phyloP scores from a whole-genome alignment of 2,888 invertebrate genomes.

The Lepidocyrtinus sp. region DNA sequence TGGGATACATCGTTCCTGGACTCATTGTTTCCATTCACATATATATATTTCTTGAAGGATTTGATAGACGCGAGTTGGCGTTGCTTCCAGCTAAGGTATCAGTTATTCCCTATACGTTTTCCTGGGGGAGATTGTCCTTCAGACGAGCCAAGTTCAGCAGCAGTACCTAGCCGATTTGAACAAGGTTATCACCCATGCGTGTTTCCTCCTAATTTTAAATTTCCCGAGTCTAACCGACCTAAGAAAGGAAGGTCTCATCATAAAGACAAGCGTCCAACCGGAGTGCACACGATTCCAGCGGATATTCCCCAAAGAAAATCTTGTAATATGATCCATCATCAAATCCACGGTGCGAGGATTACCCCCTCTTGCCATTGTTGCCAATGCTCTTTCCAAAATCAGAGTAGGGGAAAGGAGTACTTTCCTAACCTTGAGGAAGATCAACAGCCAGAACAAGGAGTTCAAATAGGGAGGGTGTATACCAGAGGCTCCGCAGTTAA shows the following conservation, averaged over 20 bases:
- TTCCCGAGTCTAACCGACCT: background rate
- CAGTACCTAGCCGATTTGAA: background rate
- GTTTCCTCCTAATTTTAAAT: background rate
- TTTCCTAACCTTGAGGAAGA: too few relatives aligned
- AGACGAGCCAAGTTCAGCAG: background rate
- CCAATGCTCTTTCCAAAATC: background rate
- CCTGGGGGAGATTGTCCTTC: background rate
- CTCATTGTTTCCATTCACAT: slow-evolving; percentile 1
- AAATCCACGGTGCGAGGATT: background rate
- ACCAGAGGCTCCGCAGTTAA: slow-evolving; percentile 12
- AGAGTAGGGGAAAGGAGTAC: background rate
- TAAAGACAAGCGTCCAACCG: background rate
- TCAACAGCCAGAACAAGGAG: too few relatives aligned
- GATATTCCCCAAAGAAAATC: background rate
- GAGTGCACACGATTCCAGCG: background rate
- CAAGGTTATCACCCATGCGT: too few relatives aligned
- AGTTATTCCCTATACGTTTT: slow-evolving; percentile 29
- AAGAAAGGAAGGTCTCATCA: background rate
- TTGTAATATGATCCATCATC: background rate
- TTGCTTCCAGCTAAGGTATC: slow-evolving; percentile 23
- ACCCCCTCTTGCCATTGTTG: background rate
- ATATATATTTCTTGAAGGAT: background rate
- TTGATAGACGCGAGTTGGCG: slow-evolving; percentile 27
- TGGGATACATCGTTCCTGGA: slow-evolving; percentile 3
- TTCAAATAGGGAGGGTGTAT: too few relatives aligned